A percentile compares a stretch with the other conserved stretches of the same genome.
These are phyloP conservation scores for Hirtodrosophila histrioides DNA, from an alignment of 2,888 invertebrate species.

Conservation along the genomic window DNA sequence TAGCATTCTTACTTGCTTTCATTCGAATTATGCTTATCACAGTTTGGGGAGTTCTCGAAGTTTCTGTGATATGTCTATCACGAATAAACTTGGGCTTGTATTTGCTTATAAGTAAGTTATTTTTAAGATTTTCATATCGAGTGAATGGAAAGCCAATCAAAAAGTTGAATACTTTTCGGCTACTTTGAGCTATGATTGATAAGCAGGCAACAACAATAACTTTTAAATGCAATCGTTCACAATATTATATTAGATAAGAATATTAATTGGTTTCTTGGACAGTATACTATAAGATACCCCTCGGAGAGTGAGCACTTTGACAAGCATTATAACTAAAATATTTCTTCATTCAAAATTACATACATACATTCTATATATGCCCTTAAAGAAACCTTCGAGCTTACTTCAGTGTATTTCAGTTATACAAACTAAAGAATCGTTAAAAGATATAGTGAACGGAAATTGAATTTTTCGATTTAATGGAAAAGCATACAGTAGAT, in stretches of 20 bases:
- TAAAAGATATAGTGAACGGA: background rate
- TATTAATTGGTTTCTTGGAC: constrained; percentile 31
- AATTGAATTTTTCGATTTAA: constrained; percentile 15
- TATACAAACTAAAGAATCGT: constrained; percentile 15
- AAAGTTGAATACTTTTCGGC: constrained; percentile 30
- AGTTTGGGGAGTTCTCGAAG: constrained; percentile 41
- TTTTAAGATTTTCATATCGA: constrained; percentile 16
- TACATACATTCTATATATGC: no score
- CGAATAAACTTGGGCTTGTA: background rate
- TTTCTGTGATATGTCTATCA: constrained; percentile 24
- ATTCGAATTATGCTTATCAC: constrained; percentile 46
- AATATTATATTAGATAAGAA: constrained; percentile 35
- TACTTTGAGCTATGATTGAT: constrained; percentile 63
- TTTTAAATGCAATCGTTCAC: constrained; percentile 19
- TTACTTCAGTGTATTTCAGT: constrained; percentile 28
- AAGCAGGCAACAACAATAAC: constrained; percentile 35
- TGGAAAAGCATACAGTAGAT: constrained; percentile 13
- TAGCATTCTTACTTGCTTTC: no score
- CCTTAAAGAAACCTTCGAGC: background rate
- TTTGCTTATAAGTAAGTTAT: constrained; percentile 9
- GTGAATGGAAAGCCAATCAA: constrained; percentile 22
- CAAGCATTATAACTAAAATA: background rate
- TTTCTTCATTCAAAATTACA: background rate
- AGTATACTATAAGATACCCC: constrained; percentile 9
- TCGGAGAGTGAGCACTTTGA: background rate